Evolutionary conservation across 2,113 vertebrate species (phyloP), one percentile per base, ranked within the genome.

Genomic region (Speoplatyrhinus poulsoni): DNA sequence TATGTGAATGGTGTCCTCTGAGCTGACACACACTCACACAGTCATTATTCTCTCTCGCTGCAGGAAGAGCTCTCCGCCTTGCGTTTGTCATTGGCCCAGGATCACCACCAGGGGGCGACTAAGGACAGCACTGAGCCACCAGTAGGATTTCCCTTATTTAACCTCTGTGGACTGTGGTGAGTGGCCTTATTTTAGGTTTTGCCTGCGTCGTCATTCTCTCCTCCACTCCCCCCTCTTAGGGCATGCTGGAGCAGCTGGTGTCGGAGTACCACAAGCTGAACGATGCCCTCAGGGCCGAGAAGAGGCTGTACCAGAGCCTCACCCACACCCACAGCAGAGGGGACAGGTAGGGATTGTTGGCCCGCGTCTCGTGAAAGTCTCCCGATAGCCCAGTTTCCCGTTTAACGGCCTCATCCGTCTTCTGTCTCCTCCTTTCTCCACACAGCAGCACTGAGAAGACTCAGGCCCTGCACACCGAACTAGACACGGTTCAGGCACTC

Each of bases 241-340:
- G 88, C 81, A 89, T 93, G 80, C 84, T 99, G 60, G 94, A 96
- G 85, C 95, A 95, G 75, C 90, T 98, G 4, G 88, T 94, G 9
- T 91, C 90, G 3, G 96, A 98, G 75, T 95, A 94, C 79, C 90
- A 91, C 77, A 86, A 88, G 50, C 93, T 99, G 60, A 99, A 95
- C 10, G 94, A 96, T 48, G 94, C 95, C 75, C 88, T 98, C 47
- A 94, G 92, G 82, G 87, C 92, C 2, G 97, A 99, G 89, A 95
- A 93, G 82, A 94, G 94, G 50, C 89, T 98, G 49, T 98, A 97
- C 19, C 92, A 94, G 89, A 96, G 90, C 68, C 92, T 98, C 60
- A 87, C 91, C 26, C 93, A 94, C 65, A 90, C 91, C 63, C 93
- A 94, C n/a, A 79, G 76, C 0, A 90, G 87, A 62, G 89, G 89